A percentile compares a stretch with the other conserved stretches of the same genome.
These are phyloP conservation scores for Lamproptera curius DNA, from an alignment of 2,888 invertebrate species.

Conservation along the genomic window DNA sequence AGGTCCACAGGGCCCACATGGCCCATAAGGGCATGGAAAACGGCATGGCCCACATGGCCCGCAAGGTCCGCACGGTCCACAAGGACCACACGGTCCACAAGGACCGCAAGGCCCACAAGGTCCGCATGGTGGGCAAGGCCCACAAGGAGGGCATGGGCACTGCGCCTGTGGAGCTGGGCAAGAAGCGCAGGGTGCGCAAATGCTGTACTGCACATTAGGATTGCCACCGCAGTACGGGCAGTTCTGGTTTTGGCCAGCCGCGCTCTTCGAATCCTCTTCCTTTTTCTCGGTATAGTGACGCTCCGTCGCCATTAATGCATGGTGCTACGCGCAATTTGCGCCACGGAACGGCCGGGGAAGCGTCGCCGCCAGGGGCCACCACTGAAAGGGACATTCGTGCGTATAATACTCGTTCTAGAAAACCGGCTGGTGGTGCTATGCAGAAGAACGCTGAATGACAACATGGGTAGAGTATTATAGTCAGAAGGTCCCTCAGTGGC, in stretches of 20 bases:
- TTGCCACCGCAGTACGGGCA: constrained; percentile 23
- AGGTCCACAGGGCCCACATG: constrained; percentile 31
- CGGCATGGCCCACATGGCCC: constrained; percentile 33
- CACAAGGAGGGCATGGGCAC: constrained; percentile 30
- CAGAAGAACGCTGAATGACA: constrained; percentile 49
- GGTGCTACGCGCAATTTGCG: constrained; percentile 34
- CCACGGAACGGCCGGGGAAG: constrained; percentile 41
- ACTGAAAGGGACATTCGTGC: constrained; percentile 66
- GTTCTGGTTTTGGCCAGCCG: constrained; percentile 17
- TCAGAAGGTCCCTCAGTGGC: constrained; percentile 53
- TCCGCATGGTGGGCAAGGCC: constrained; percentile 36
- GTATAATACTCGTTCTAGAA: constrained; percentile 57
- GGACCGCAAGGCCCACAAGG: constrained; percentile 35
- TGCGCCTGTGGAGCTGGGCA: constrained; percentile 8
- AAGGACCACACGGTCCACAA: constrained; percentile 32
- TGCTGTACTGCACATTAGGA: constrained; percentile 21
- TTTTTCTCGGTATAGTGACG: constrained; percentile 44
- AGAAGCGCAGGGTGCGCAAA: constrained; percentile 31
- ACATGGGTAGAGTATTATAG: constrained; percentile 61
- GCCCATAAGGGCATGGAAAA: constrained; percentile 34
- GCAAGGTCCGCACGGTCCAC: constrained; percentile 31
- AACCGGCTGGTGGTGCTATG: constrained; percentile 53
- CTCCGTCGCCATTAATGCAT: constrained; percentile 24
- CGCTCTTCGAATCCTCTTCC: constrained; percentile 33
- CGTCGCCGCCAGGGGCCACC: constrained; percentile 32